Evolutionary conservation across 2,113 vertebrate genomes (phyloP).

Genomic region (Corythornis vintsioides): DNA sequence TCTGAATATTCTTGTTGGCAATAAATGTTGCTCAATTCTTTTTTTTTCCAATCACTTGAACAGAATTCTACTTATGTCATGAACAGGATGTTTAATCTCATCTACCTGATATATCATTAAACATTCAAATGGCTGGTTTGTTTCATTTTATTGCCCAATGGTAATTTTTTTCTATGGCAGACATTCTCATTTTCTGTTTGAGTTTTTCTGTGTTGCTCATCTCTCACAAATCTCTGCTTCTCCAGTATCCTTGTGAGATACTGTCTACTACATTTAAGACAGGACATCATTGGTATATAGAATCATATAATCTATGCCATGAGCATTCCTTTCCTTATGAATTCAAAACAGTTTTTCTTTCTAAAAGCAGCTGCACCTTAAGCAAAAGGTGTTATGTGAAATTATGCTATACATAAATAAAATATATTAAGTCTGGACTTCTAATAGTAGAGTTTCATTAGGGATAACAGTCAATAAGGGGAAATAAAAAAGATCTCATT

Average conservation of each 20-base stretch:
- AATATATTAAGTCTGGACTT: not conserved
- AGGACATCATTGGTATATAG: not conserved
- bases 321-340: not conserved
- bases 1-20: not conserved
- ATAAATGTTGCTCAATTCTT: not conserved
- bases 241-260: not conserved
- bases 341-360: not conserved
- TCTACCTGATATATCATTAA: not conserved
- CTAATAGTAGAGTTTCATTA: not conserved
- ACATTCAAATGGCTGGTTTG: not conserved
- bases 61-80: not conserved
- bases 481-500: not conserved
- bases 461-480: not conserved
- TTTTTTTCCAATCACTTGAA: not conserved
- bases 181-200: not conserved
- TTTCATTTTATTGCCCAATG: not conserved
- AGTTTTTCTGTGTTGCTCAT: not conserved
- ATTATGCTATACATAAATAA: not conserved
- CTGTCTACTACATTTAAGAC: not conserved
- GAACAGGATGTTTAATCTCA: not conserved
- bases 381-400: not conserved
- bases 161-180: not conserved
- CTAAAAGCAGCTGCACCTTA: not conserved
- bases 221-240: not conserved
- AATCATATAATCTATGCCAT: not conserved